Base-by-base conservation (phyloP, 2,888 invertebrate species). In the Caenorhabditis sp. region DNA sequence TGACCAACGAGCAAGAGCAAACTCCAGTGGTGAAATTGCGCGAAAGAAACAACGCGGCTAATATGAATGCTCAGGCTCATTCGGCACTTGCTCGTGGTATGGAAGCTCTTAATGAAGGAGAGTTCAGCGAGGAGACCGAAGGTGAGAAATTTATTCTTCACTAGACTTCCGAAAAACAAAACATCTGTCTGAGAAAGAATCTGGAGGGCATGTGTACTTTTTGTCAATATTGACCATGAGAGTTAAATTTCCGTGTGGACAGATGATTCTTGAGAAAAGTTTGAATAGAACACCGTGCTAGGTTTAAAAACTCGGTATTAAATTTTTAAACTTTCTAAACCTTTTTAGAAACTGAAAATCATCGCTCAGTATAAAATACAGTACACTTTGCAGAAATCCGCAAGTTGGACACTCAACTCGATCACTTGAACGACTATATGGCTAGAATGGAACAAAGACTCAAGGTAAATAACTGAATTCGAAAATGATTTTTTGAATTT, bases 361-460 rank as follows among this genome's bases (percentile, higher is more conserved):
- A n/a, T n/a, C n/a, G n/a, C n/a, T n/a, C n/a, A n/a, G n/a, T n/a
- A n/a, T n/a, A n/a, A n/a, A n/a, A n/a, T n/a, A n/a, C n/a, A n/a
- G n/a, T n/a, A n/a, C n/a, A n/a, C 10, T 31, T 31, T 31, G 4
- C 10, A 31, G 87, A 87, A 63, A 87, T 87, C 70, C 84, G 85
- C 62, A 84, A 82, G 60, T 69, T 87, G 27, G 85, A 87, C 77
- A 74, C 81, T 10, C 87, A 87, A 73, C 73, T 87, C 60, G 87
- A 87, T 72, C 86, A 87, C 64, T 69, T 87, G 55, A 87, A 87
- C 64, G 86, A 87, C 55, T 87, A 87, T 78, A 85, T 87, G 85
- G 71, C 77, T 31, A 84, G 84, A 71, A 84, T 87, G 67, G 79
- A 80, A 26, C 66, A 78, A 59, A 63, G 78, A 24, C 71, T 80